These are phyloP conservation scores for Phrynocephalus versicolor DNA, from an alignment of 2,113 vertebrate species.

Conservation along the genomic window DNA sequence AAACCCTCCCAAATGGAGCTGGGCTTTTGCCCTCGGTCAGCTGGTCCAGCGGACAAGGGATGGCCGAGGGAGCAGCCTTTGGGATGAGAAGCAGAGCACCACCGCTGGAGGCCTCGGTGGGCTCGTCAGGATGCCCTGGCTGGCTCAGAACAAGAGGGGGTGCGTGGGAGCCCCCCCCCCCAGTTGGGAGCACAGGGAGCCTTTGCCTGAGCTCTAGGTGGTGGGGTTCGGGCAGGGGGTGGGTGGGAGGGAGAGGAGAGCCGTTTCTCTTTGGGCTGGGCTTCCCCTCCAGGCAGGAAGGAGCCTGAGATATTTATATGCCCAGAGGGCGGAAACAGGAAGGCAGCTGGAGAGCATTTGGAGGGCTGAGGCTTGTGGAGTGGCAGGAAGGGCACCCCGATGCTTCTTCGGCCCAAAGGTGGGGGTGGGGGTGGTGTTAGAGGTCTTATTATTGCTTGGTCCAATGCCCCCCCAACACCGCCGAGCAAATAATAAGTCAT, in stretches of 20 bases:
- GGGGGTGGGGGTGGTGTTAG: background rate
- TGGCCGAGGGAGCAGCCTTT: too few species aligned
- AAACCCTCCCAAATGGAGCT: background rate
- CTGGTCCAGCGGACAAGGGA: too few species aligned
- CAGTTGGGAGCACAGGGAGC: background rate
- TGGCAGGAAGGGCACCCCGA: background rate
- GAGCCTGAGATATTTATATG: conserved; percentile 53
- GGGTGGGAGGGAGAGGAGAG: background rate
- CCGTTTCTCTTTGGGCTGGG: background rate
- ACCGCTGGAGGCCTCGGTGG: too few species aligned
- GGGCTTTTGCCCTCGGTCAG: too few species aligned
- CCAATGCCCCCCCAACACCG: too few species aligned
- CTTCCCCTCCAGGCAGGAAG: conserved; percentile 60
- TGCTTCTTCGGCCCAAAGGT: background rate
- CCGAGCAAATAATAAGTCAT: too few species aligned
- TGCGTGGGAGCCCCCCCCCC: too few species aligned
- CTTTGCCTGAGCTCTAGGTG: background rate
- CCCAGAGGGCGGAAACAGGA: conserved; percentile 24
- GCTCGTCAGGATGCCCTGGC: too few species aligned
- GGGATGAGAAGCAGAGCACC: too few species aligned
- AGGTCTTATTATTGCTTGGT: too few species aligned
- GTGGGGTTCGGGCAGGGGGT: rapidly evolving
- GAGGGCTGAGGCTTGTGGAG: conserved; percentile 23
- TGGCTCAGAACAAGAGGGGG: too few species aligned
- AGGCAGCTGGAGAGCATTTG: background rate